Conservation (phyloP, 2,888 invertebrate genomes). For the Drosophila fungiperda region DNA sequence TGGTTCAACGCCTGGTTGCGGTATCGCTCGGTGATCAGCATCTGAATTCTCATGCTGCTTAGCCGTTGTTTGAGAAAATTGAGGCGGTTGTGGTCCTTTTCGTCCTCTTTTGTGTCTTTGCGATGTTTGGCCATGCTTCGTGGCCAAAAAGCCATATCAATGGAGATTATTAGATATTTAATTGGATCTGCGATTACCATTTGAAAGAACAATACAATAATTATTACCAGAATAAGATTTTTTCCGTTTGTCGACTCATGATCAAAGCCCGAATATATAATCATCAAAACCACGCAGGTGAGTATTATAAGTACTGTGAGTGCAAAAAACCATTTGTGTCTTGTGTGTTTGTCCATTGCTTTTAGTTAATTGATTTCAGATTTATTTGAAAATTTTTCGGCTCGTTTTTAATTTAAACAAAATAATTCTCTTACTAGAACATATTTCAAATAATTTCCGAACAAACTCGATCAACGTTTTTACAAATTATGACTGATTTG, state of each 20-base stretch:
- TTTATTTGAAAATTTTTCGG: neutral
- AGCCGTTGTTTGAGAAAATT: conserved; percentile 64
- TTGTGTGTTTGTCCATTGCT: neutral
- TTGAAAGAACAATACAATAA: conserved; percentile 32
- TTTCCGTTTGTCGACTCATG: conserved; percentile 39
- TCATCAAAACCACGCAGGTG: neutral
- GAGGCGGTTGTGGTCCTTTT: conserved; percentile 28
- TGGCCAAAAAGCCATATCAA: conserved; percentile 40
- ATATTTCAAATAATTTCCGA: neutral
- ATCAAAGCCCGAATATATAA: conserved; percentile 22
- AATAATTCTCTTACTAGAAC: neutral
- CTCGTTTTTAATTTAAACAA: neutral
- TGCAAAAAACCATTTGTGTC: neutral
- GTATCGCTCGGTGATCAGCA: conserved; percentile 58
- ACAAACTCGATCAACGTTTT: neutral
- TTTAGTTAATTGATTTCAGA: neutral
- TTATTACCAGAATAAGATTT: conserved; percentile 24
- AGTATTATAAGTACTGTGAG: conserved; percentile 14
- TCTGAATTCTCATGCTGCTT: conserved; percentile 53
- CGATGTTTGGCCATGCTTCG: neutral
- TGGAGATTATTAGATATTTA: conserved; percentile 13
- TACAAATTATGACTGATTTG: neutral
- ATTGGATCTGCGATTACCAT: conserved; percentile 33
- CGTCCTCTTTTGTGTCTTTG: neutral
- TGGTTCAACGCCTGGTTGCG: conserved; percentile 67